Percentiles rank a stretch among this genome's conserved stretches.
Evolutionary conservation across 2,888 invertebrate genomes (phyloP).

Genomic region (Pseudanteris insignis): DNA sequence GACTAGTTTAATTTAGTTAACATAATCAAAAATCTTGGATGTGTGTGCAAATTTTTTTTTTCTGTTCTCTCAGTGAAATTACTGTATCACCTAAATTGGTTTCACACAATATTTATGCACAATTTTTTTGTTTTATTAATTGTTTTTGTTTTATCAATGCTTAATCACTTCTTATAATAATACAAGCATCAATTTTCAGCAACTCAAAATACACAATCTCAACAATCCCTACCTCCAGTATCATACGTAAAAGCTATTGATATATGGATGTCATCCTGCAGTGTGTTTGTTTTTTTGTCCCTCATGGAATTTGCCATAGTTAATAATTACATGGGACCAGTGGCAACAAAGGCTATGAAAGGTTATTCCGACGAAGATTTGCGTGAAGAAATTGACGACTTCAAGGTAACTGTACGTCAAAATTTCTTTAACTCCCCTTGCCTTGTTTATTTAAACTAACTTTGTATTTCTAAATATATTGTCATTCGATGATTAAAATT

Average conservation of each 20-base stretch:
- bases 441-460: too few relatives aligned
- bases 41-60: too few relatives aligned
- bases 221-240: slow-evolving; percentile 87
- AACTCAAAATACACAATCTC: slow-evolving; percentile 91
- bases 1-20: too few relatives aligned
- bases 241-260: slow-evolving; percentile 94
- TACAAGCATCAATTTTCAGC: slow-evolving; percentile 68
- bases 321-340: slow-evolving; percentile 87
- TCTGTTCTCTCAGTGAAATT: too few relatives aligned
- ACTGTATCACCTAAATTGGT: too few relatives aligned
- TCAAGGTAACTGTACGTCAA: slow-evolving; percentile 71
- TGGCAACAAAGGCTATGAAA: slow-evolving; percentile 89
- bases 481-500: too few relatives aligned
- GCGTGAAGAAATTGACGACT: slow-evolving; percentile 77
- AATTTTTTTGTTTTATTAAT: too few relatives aligned
- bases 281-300: slow-evolving; percentile 90
- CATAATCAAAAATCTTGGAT: too few relatives aligned
- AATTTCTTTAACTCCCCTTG: not conserved
- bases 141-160: too few relatives aligned
- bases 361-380: slow-evolving; percentile 89
- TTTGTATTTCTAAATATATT: too few relatives aligned
- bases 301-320: slow-evolving; percentile 91
- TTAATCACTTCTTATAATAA: too few relatives aligned
- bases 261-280: slow-evolving; percentile 92
- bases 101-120: too few relatives aligned